Percentiles rank a stretch among this genome's conserved stretches.
phyloP scores from a whole-genome alignment of 2,113 vertebrate species.

The Podarcis raffonei region DNA sequence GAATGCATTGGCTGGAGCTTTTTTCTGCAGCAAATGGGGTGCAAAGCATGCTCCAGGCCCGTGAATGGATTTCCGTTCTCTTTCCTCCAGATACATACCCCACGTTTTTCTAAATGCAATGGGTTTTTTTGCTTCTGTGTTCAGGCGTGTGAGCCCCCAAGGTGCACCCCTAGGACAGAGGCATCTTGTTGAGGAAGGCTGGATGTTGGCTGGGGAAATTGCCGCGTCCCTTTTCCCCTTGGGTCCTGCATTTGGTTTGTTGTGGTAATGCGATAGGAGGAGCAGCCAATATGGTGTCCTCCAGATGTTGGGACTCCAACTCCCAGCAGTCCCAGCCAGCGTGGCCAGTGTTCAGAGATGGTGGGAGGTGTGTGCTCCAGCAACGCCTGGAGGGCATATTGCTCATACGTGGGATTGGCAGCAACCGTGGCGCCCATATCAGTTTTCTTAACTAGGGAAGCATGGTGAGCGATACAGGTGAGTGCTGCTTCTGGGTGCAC shows the following conservation, averaged over 20 bases:
- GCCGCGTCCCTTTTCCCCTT: no score
- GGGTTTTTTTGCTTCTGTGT: neutral
- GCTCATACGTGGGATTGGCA: neutral
- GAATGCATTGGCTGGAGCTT: no score
- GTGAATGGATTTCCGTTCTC: neutral
- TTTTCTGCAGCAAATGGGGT: no score
- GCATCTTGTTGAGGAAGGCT: neutral
- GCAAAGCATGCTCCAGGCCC: neutral
- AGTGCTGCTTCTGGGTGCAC: neutral
- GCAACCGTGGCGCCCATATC: neutral
- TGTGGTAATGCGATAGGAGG: no score
- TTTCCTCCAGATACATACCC: no score
- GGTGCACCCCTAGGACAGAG: neutral
- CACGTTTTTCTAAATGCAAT: neutral
- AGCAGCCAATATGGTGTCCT: no score
- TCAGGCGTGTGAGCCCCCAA: no score
- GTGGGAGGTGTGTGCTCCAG: neutral
- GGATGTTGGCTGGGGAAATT: neutral
- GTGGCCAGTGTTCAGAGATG: neutral
- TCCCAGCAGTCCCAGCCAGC: neutral
- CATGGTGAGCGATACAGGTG: neutral
- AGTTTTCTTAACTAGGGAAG: neutral
- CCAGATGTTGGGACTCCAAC: neutral
- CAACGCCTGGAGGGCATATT: neutral
- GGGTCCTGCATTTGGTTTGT: no score